These are phyloP conservation scores for Serilophus lunatus DNA, from an alignment of 2,113 vertebrate species.

Conservation along the genomic window DNA sequence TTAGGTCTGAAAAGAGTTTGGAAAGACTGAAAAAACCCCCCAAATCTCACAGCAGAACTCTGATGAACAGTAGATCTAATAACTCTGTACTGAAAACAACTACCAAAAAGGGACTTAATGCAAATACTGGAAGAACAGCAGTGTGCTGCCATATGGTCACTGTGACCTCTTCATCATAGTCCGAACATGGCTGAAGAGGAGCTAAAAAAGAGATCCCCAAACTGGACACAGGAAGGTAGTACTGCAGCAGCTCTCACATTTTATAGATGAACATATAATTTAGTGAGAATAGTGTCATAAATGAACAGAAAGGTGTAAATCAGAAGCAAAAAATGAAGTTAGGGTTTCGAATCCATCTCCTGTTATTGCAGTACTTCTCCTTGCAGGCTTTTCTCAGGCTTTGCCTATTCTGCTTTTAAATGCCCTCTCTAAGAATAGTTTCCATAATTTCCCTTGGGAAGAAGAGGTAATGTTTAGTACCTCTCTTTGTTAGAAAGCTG, in stretches of 20 bases:
- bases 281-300: neutral
- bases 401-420: neutral
- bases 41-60: neutral
- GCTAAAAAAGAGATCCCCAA: neutral
- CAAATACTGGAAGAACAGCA: neutral
- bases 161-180: neutral
- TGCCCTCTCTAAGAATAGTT: neutral
- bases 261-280: neutral
- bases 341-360: neutral
- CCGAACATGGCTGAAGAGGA: neutral
- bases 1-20: neutral
- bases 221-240: neutral
- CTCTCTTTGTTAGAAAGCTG: neutral
- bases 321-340: neutral
- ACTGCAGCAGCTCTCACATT: neutral
- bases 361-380: neutral
- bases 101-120: neutral
- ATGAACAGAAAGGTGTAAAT: neutral
- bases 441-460: neutral
- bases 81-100: neutral
- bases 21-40: neutral
- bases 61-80: neutral
- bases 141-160: accelerated
- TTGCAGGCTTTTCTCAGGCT: neutral
- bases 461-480: neutral